Evolutionary conservation across 1,140 invertebrate species (phyloP).

Genomic region (Drosophila bocqueti): DNA sequence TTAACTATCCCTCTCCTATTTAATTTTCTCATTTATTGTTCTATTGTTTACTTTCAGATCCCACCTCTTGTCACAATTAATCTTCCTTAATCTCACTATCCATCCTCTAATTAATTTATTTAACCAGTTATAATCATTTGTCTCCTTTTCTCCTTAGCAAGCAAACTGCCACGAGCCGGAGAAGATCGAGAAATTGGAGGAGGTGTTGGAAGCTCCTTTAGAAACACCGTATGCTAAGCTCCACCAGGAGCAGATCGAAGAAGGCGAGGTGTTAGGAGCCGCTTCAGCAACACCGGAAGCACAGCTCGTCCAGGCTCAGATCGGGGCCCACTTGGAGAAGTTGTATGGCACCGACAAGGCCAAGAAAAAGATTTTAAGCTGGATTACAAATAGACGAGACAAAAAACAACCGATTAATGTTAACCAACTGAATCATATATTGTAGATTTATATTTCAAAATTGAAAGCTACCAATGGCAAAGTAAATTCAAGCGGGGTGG

Average conservation of each 20-base stretch:
- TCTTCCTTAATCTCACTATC: not conserved
- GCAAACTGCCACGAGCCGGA: not conserved
- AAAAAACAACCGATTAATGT: not conserved
- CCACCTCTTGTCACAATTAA: constrained; percentile 1
- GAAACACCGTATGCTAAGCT: not conserved
- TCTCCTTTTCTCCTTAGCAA: not conserved
- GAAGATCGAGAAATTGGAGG: not conserved
- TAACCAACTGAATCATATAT: not conserved
- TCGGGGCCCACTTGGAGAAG: not conserved
- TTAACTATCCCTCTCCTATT: not conserved
- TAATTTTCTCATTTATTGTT: not conserved
- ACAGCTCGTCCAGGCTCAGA: not conserved
- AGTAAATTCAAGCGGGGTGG: not conserved
- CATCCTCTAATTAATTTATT: not conserved
- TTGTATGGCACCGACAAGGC: not conserved
- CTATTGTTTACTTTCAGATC: not conserved
- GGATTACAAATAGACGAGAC: not conserved
- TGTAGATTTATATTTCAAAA: not conserved
- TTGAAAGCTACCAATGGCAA: not conserved
- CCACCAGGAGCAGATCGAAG: not conserved
- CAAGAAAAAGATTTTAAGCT: not conserved
- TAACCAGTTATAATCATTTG: not conserved
- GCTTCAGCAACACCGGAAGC: not conserved
- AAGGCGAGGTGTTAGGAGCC: not conserved
- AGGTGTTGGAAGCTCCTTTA: not conserved